These are phyloP conservation scores for Sinocyclocheilus grahami DNA, from an alignment of 2,113 vertebrate genomes.

Conservation along the genomic window DNA sequence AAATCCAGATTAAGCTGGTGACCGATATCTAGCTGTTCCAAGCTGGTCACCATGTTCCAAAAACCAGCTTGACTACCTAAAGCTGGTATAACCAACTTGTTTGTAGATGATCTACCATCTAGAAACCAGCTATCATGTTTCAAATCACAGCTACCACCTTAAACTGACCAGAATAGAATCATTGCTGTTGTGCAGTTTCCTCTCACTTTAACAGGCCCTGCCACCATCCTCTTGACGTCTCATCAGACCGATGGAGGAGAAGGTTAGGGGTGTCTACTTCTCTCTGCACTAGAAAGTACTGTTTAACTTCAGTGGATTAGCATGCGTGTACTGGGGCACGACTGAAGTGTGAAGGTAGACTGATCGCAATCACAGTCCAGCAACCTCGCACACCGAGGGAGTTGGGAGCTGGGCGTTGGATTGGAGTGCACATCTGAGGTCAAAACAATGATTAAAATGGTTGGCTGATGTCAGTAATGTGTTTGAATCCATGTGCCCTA, in stretches of 20 bases:
- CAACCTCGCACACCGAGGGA: neutral
- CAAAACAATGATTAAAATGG: constrained; percentile 36
- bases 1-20: neutral
- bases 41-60: neutral
- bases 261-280: neutral
- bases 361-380: constrained; percentile 47
- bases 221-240: constrained; percentile 26
- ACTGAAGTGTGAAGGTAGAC: constrained; percentile 51
- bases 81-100: too few relatives aligned
- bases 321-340: constrained; percentile 53
- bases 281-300: constrained; percentile 57
- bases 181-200: constrained; percentile 6
- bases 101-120: too few relatives aligned
- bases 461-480: constrained; percentile 21
- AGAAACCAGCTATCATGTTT: too few relatives aligned
- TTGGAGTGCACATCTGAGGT: constrained; percentile 4
- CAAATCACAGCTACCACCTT: neutral
- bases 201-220: constrained; percentile 6
- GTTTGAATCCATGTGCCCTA: constrained; percentile 11
- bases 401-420: neutral
- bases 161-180: neutral
- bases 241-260: constrained; percentile 38
- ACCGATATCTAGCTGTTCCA: neutral
- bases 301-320: constrained; percentile 69
- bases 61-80: neutral